A percentile compares a stretch with the other conserved stretches of the same genome.
Evolutionary conservation across 2,113 vertebrate genomes (phyloP).

Genomic region (Albula goreensis): DNA sequence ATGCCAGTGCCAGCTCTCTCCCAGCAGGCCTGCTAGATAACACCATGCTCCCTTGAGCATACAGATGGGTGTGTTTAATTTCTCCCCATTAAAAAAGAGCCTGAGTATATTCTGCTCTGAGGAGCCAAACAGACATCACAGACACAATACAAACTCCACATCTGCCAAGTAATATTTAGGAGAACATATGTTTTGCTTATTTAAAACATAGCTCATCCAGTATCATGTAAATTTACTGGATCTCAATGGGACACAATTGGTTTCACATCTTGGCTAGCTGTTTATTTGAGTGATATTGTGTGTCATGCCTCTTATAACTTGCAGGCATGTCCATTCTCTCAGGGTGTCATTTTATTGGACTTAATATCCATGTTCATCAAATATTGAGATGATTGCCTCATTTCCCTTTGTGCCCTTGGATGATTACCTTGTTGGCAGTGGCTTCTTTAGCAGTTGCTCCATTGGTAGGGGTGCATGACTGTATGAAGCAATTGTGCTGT

Average conservation of each 20-base stretch:
- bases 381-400: not conserved
- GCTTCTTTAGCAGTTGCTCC: slow-evolving; percentile 5
- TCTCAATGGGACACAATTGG: not conserved
- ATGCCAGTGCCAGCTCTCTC: slow-evolving; percentile 43
- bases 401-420: slow-evolving; percentile 13
- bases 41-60: not conserved
- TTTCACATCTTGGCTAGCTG: not conserved
- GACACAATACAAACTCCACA: not conserved
- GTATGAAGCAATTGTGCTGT: slow-evolving; percentile 23
- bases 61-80: slow-evolving; percentile 38
- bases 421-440: slow-evolving; percentile 48
- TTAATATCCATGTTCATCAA: slow-evolving; percentile 14
- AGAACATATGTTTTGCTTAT: not conserved
- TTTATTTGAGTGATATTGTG: not conserved
- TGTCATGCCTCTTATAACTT: not conserved
- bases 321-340: not conserved
- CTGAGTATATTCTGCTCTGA: slow-evolving; percentile 6
- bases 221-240: not conserved
- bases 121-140: not conserved
- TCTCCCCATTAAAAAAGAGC: slow-evolving; percentile 33
- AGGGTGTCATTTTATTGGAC: not conserved
- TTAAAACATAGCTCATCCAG: not conserved
- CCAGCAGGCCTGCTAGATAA: slow-evolving; percentile 59
- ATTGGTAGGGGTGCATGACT: slow-evolving; percentile 28
- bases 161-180: not conserved